Percentiles rank a stretch among this genome's conserved stretches.
Conservation (phyloP, 2,888 invertebrate genomes). For the Byasa hedistus region DNA sequence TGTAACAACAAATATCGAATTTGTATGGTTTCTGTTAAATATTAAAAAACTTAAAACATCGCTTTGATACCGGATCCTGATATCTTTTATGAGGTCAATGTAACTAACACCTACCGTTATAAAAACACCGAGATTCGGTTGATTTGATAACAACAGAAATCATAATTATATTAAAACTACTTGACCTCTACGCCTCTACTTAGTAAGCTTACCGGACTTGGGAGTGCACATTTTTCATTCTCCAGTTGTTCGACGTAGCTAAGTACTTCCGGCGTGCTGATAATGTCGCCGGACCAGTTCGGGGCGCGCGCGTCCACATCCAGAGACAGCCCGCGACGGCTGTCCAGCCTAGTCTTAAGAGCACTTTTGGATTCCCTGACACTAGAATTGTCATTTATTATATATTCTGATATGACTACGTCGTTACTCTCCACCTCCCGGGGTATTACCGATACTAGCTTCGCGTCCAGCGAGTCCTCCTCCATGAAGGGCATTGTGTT, state of each 20-base stretch:
- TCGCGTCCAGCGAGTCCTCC: slow-evolving; percentile 66
- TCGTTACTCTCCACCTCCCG: slow-evolving; percentile 64
- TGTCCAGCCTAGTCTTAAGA: slow-evolving; percentile 36
- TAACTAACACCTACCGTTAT: no score
- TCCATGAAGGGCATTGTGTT: slow-evolving; percentile 66
- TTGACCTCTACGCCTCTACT: background rate
- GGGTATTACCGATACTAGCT: slow-evolving; percentile 61
- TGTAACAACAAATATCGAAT: slow-evolving; percentile 35
- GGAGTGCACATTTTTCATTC: slow-evolving; percentile 56
- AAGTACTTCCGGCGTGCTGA: slow-evolving; percentile 74
- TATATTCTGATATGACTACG: slow-evolving; percentile 56
- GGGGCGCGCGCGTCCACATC: slow-evolving; percentile 53
- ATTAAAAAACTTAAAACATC: no score
- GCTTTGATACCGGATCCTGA: no score
- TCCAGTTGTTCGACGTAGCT: slow-evolving; percentile 71
- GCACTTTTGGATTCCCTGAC: slow-evolving; percentile 35
- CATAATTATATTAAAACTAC: background rate
- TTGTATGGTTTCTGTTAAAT: no score
- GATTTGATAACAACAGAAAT: background rate
- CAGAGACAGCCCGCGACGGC: slow-evolving; percentile 50
- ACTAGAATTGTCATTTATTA: slow-evolving; percentile 46
- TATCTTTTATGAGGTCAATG: no score
- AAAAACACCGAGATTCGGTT: no score
- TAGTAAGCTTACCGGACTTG: slow-evolving; percentile 48
- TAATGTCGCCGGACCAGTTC: slow-evolving; percentile 50